Base-by-base conservation (phyloP, 1,140 invertebrate species). In the Drosophila busckii region DNA sequence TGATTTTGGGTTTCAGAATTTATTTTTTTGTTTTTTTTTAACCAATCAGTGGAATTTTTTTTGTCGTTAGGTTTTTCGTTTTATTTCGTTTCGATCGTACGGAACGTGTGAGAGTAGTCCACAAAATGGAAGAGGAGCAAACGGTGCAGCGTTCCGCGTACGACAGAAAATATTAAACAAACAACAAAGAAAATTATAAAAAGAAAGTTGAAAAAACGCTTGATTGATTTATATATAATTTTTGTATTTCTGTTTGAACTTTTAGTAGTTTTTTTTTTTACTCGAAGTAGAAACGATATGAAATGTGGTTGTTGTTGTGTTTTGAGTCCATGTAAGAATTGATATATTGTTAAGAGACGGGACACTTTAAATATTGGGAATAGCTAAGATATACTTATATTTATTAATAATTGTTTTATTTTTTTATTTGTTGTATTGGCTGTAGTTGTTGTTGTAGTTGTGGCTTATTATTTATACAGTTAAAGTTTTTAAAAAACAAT, bases 141-240 rank as follows among this genome's bases (percentile, higher is more conserved):
- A 67, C 54, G 59, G 70, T 75, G 88, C 88, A 89, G 89, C 88
- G 88, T 89, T 88, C 87, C 88, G 89, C 88, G 87, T 87, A 88
- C 89, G 90, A 83, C 88, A 87, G 87, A 88, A 87, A 84, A 88
- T 87, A 88, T 82, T 68, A 80, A 80, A 73, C 73, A 78, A 80
- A 71, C 73, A 71, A 80, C 73, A 80, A 80, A 80, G 75, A 80
- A 75, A 85, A 85, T 76, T 70, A 80, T 82, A 82, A 80, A 70
- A 82, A 69, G 73, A 78, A 73, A 70, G 58, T 78, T 71, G 56
- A 71, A 54, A 70, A 71, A 66, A 60, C 54, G 41, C 37, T 65
- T 62, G 41, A 29, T 55, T 54, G 56, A 48, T 63, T 76, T 54
- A 58, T 59, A 64, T 26, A 42, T 42, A 31, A 44, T 38, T 26